A percentile compares a stretch with the other conserved stretches of the same genome.
Conservation (phyloP, 1,140 invertebrate species). For the Aleiodes sp. region DNA sequence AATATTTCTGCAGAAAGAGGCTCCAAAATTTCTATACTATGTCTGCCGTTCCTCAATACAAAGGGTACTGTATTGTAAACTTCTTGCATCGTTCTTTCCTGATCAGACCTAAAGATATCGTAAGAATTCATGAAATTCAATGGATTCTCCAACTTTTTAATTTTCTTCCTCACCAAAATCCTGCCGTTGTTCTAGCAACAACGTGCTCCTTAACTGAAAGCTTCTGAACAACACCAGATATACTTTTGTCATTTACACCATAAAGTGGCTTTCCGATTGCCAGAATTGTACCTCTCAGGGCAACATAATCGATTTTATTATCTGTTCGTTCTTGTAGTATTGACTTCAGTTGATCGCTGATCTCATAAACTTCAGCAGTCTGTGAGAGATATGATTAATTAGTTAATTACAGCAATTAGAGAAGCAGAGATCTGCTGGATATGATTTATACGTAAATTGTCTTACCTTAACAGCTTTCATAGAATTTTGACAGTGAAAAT, state of each 20-base stretch:
- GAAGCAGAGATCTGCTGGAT: constrained; percentile 18
- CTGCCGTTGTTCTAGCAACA: constrained; percentile 76
- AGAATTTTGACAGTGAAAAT: constrained; percentile 75
- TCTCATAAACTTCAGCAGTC: constrained; percentile 74
- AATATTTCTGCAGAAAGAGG: constrained; percentile 77
- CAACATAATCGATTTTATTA: constrained; percentile 75
- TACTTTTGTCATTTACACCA: constrained; percentile 74
- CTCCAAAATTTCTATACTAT: constrained; percentile 77
- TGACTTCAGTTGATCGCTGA: constrained; percentile 71
- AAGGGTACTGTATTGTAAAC: constrained; percentile 80
- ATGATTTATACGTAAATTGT: constrained; percentile 9
- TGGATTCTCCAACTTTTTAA: background rate
- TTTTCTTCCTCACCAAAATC: constrained; percentile 72
- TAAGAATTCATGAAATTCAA: background rate
- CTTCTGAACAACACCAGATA: constrained; percentile 78
- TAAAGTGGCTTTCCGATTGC: constrained; percentile 77
- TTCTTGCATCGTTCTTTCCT: constrained; percentile 77
- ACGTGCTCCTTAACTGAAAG: constrained; percentile 80
- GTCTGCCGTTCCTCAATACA: constrained; percentile 70
- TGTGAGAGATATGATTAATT: constrained; percentile 40
- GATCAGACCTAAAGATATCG: constrained; percentile 68
- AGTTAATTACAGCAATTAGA: constrained; percentile 15
- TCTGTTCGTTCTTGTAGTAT: constrained; percentile 69
- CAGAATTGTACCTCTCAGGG: constrained; percentile 76
- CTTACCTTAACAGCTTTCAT: constrained; percentile 73